Percentiles rank a stretch among this genome's conserved stretches.
These are phyloP conservation scores for Phrixothrix hirtus DNA, from an alignment of 2,888 invertebrate species.

Conservation along the genomic window DNA sequence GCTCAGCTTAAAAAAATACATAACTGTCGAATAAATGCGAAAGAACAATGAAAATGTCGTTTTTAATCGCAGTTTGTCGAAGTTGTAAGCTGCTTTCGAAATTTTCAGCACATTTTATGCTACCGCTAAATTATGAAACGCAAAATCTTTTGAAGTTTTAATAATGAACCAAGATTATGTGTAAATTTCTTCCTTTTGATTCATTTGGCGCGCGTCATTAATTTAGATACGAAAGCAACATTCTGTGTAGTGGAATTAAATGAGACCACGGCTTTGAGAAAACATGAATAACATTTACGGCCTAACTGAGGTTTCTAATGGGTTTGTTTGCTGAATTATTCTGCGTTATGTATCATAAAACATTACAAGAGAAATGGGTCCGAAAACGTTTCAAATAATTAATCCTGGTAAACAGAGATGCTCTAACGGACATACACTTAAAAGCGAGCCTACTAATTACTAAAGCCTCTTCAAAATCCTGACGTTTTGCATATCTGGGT, in stretches of 20 bases:
- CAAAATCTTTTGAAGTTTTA: constrained; percentile 13
- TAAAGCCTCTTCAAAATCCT: too few species aligned
- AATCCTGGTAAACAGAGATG: too few species aligned
- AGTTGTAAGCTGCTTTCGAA: constrained; percentile 18
- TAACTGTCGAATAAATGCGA: too few species aligned
- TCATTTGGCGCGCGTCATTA: constrained; percentile 21
- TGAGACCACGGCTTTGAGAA: constrained; percentile 20
- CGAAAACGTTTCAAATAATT: constrained; percentile 2
- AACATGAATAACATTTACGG: constrained; percentile 24
- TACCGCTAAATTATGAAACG: constrained; percentile 13
- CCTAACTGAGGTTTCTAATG: constrained; percentile 19
- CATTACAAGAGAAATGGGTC: too few species aligned
- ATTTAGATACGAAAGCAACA: constrained; percentile 18
- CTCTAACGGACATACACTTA: too few species aligned
- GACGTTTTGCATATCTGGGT: too few species aligned
- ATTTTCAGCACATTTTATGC: too few species aligned
- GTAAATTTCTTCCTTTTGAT: constrained; percentile 24
- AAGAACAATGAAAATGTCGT: constrained; percentile 6
- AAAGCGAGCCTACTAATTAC: too few species aligned
- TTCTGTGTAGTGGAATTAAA: constrained; percentile 19
- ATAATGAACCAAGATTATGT: constrained; percentile 9
- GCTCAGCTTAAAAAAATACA: too few species aligned
- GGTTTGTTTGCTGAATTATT: constrained; percentile 26
- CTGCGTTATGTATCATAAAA: constrained; percentile 19
- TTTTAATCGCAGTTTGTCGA: constrained; percentile 12